Percentiles rank a stretch among this genome's conserved stretches.
These are phyloP conservation scores for Silurus glanis DNA, from an alignment of 2,113 vertebrate genomes.

Conservation along the genomic window DNA sequence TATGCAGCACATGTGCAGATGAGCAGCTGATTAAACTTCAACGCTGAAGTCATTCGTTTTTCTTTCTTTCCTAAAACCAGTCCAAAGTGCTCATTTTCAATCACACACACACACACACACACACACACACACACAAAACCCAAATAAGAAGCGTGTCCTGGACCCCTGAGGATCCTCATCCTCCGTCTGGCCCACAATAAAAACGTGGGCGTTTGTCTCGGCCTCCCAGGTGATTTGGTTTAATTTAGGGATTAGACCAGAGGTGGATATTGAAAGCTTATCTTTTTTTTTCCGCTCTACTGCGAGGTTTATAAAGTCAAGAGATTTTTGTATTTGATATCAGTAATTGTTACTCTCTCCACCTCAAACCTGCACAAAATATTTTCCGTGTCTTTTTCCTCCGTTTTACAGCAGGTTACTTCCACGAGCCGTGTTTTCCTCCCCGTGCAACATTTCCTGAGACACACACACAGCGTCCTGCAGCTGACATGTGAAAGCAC, in stretches of 20 bases:
- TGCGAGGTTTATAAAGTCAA: conserved; percentile 73
- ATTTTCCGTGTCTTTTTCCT: neutral
- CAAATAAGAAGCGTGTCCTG: conserved; percentile 38
- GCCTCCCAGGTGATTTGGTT: conserved; percentile 70
- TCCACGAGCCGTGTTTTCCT: neutral
- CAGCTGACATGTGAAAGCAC: neutral
- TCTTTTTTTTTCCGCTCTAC: conserved; percentile 64
- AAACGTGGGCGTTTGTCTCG: conserved; percentile 53
- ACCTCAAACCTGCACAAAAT: conserved; percentile 30
- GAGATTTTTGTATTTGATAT: conserved; percentile 77
- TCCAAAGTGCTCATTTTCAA: conserved; percentile 20
- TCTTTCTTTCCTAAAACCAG: neutral
- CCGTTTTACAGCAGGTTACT: conserved; percentile 2
- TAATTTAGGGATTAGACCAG: conserved; percentile 77
- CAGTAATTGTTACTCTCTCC: conserved; percentile 78
- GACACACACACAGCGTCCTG: neutral
- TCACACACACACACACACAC: too few relatives aligned
- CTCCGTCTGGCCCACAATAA: conserved; percentile 61
- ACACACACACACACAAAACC: conserved; percentile 5
- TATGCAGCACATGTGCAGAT: neutral
- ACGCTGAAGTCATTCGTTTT: neutral
- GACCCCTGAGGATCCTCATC: conserved; percentile 58
- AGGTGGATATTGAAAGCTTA: conserved; percentile 72
- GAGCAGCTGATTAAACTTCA: neutral
- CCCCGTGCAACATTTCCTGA: neutral